A percentile compares a stretch with the other conserved stretches of the same genome.
These are phyloP conservation scores for Acropternis orthonyx DNA, from an alignment of 2,797 vertebrate species.

Conservation along the genomic window DNA sequence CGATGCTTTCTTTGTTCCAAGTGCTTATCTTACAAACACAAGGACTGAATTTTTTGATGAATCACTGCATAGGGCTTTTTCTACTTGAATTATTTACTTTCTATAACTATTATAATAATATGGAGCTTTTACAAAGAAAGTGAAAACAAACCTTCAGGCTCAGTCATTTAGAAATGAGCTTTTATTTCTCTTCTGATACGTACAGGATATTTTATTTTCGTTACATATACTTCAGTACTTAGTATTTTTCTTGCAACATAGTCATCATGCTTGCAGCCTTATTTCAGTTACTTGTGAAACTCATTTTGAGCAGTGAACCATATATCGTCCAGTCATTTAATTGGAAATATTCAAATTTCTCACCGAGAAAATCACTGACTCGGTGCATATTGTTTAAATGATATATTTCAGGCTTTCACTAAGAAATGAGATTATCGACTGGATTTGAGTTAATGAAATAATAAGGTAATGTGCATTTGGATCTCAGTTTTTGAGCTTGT, in stretches of 20 bases:
- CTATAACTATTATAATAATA: neutral
- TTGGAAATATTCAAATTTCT: neutral
- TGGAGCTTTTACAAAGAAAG: neutral
- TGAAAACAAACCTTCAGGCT: neutral
- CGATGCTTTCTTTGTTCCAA: neutral
- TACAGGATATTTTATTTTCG: neutral
- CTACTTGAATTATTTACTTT: neutral
- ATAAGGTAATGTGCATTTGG: neutral
- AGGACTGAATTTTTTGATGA: neutral
- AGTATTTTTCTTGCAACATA: neutral
- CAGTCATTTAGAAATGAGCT: neutral
- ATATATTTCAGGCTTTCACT: neutral
- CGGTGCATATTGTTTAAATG: neutral
- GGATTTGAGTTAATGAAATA: neutral
- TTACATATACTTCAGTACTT: neutral
- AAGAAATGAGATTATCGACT: neutral
- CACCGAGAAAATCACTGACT: neutral
- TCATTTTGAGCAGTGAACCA: neutral
- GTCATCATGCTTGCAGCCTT: neutral
- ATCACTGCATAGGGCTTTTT: neutral
- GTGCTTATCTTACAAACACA: neutral
- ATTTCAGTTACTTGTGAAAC: neutral
- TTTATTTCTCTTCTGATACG: neutral
- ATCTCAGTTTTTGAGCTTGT: neutral
- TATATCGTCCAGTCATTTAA: neutral